Evolutionary conservation across 2,888 invertebrate genomes (phyloP), one percentile per base, ranked within the genome.

Genomic region (Blera fallax): DNA sequence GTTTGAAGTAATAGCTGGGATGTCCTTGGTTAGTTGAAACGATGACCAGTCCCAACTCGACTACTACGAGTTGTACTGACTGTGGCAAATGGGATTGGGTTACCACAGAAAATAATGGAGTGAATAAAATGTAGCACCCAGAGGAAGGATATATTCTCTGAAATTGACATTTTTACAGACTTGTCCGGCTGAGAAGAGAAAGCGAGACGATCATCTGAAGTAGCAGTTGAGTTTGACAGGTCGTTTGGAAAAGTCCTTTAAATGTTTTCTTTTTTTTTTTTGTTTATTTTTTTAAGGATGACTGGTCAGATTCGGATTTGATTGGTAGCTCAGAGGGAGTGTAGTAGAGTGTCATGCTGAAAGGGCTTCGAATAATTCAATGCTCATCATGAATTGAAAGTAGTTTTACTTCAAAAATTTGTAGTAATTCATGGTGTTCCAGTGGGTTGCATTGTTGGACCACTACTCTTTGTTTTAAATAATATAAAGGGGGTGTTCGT

Each of bases 1-100:
- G 43, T 65, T 79, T 60, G 40, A 65, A 73, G 65, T 73, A 65
- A 79, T 78, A 78, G 78, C 45, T 40, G 1, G 43, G 24, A 64
- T 72, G 73, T 65, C 37, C 56, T 72, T 72, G 16, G 29, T 32
- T 14, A 58, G 40, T 50, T 58, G 16, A 65, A 65, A 58, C 14
- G 65, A 79, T 65, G 70, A 32, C 58, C 54, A 70, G 45, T 48
- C 1, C 6, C 6, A 6, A 65, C 45, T 21, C 11, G 24, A 4
- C 24, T 24, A 16, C 24, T 24, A 11, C n/a, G n/a, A n/a, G n/a
- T n/a, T n/a, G n/a, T n/a, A 21, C 37, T 37, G 69, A 29, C 11
- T 54, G 54, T 27, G 37, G 40, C 54, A 54, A 54, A 43, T 40
- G 69, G 40, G 45, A 64, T n/a, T 29, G 16, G 11, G 27, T 29